Evolutionary conservation across 2,797 vertebrate genomes (phyloP).

Genomic region (Pipistrellus pygmaeus): DNA sequence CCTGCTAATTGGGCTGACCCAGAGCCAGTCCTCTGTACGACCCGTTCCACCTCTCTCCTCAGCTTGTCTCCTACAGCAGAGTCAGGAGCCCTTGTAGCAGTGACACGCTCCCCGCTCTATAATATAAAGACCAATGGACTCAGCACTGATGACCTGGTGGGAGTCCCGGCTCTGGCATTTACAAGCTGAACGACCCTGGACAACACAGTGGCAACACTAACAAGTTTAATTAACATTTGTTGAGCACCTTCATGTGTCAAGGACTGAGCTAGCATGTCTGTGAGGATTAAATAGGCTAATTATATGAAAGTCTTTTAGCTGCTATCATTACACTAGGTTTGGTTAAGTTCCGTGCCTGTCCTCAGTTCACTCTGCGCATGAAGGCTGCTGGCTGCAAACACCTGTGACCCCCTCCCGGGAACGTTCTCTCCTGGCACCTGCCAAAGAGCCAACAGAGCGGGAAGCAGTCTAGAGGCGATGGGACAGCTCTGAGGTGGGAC

Average conservation of each 20-base stretch:
- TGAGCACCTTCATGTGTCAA: constrained; percentile 63
- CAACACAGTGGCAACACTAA: constrained; percentile 39
- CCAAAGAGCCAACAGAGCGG: not conserved
- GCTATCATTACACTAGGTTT: not conserved
- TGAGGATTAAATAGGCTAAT: constrained; percentile 56
- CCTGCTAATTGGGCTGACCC: constrained; percentile 73
- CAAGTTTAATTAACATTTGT: constrained; percentile 76
- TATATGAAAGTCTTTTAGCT: constrained; percentile 49
- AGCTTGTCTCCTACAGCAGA: not conserved
- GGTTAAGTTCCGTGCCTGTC: not conserved
- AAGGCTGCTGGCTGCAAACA: not conserved
- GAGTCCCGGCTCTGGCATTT: constrained; percentile 12
- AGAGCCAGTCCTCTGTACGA: not conserved
- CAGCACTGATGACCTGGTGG: constrained; percentile 34
- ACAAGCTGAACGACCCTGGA: constrained; percentile 43
- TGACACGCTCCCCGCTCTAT: constrained; percentile 49
- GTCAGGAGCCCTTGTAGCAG: not conserved
- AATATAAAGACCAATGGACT: constrained; percentile 30
- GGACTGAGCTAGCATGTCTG: constrained; percentile 6
- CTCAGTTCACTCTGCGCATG: not conserved
- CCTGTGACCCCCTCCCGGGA: not conserved
- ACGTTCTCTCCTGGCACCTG: not conserved
- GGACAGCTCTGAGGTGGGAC: not conserved
- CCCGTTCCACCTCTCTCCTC: constrained; percentile 24
- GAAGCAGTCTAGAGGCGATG: not conserved